These are phyloP conservation scores for Actinia equina DNA, from an alignment of 64 coral and sea anemone species.

Conservation along the genomic window DNA sequence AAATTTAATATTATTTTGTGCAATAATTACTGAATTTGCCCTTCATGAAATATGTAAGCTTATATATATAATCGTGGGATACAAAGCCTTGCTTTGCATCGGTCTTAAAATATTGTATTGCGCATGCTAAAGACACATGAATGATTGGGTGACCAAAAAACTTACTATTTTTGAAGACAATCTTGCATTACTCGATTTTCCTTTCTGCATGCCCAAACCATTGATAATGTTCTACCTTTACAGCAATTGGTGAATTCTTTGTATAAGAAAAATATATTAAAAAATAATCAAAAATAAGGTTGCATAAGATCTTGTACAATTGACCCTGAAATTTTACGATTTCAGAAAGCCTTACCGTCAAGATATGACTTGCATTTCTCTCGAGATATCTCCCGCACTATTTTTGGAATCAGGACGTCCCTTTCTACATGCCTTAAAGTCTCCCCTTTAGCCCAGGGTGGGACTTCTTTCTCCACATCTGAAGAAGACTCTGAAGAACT, in stretches of 20 bases:
- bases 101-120: no score
- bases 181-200: constrained; percentile 92
- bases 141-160: background rate
- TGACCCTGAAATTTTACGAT: background rate
- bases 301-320: background rate
- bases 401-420: constrained; percentile 97
- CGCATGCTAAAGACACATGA: no score
- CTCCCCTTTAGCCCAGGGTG: constrained; percentile 76
- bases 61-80: no score
- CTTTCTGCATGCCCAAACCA: constrained; percentile 76
- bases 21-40: no score
- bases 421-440: constrained; percentile 84
- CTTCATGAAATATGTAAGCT: no score
- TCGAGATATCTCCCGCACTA: constrained; percentile 84
- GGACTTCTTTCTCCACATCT: constrained; percentile 18
- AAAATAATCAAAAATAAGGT: background rate
- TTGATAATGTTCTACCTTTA: constrained; percentile 72
- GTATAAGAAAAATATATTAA: background rate
- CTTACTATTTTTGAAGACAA: constrained; percentile 80
- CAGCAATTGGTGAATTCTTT: constrained; percentile 87
- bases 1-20: background rate
- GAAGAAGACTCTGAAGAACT: background rate
- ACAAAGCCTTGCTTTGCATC: no score
- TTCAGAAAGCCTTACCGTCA: constrained; percentile 46
- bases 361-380: constrained; percentile 81